A percentile compares a stretch with the other conserved stretches of the same genome.
Conservation (phyloP, 2,113 vertebrate genomes). For the Chrysemys picta region DNA sequence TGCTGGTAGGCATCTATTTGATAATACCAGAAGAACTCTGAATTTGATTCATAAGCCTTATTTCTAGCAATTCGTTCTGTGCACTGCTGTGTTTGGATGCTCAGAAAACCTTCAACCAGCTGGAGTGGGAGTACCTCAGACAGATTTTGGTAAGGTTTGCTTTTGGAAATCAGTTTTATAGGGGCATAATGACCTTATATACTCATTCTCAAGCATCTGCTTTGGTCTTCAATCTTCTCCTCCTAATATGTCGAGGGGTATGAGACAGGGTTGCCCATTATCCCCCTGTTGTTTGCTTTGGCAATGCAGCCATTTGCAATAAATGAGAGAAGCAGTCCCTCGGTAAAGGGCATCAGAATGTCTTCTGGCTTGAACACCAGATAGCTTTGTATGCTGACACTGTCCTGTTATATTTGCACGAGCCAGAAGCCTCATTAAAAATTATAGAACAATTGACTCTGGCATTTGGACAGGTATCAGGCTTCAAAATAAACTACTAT, state of each 20-base stretch:
- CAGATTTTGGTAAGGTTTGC: background rate
- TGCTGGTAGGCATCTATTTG: background rate
- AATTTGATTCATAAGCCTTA: background rate
- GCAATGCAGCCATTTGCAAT: background rate
- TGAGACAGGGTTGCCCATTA: background rate
- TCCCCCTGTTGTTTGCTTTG: background rate
- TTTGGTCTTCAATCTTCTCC: background rate
- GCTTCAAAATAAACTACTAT: background rate
- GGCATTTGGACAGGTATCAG: background rate
- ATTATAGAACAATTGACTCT: background rate
- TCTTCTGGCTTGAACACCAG: background rate
- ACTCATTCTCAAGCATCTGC: background rate
- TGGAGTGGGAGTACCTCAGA: background rate
- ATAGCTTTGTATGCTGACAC: background rate
- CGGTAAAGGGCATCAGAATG: background rate
- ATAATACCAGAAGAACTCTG: background rate
- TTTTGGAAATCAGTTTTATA: background rate
- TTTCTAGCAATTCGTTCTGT: background rate
- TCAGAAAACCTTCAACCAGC: background rate
- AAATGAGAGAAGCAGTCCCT: background rate
- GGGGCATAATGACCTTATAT: background rate
- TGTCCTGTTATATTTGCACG: background rate
- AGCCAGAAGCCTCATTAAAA: background rate
- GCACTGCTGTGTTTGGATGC: background rate
- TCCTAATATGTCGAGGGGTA: background rate